phyloP scores from a whole-genome alignment of 2,888 invertebrate genomes.

The Nesidiocoris tenuis region DNA sequence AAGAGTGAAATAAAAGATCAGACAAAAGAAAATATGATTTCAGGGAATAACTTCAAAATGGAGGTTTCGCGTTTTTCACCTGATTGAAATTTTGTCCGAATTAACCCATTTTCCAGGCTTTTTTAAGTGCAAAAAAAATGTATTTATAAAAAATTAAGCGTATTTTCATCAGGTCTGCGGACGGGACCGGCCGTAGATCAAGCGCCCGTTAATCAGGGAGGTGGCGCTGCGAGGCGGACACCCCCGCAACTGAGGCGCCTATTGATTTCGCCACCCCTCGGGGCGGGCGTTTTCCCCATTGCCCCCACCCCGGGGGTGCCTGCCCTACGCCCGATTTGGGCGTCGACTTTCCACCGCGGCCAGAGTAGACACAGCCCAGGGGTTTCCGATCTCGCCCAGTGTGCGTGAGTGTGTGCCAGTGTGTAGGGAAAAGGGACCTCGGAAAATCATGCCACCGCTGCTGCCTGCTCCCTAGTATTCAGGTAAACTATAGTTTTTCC shows the following conservation, averaged over 20 bases:
- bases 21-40: too few relatives aligned
- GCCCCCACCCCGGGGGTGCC: background rate
- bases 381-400: conserved; percentile 36
- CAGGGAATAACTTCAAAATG: too few relatives aligned
- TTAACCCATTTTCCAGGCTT: too few relatives aligned
- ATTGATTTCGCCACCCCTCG: conserved; percentile 26
- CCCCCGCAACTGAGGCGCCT: conserved; percentile 24
- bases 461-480: conserved; percentile 20
- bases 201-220: background rate
- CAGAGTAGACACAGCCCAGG: conserved; percentile 17
- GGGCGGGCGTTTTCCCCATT: conserved; percentile 12
- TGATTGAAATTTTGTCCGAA: too few relatives aligned
- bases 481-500: conserved; percentile 18
- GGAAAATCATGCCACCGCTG: conserved; percentile 35
- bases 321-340: conserved; percentile 36
- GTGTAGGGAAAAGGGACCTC: conserved; percentile 29
- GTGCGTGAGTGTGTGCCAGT: conserved; percentile 43
- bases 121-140: too few relatives aligned
- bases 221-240: conserved; percentile 27
- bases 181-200: background rate
- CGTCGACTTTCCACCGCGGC: conserved; percentile 31
- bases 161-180: too few relatives aligned
- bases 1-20: too few relatives aligned
- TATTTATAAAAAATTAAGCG: too few relatives aligned
- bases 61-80: too few relatives aligned